Base-by-base conservation (phyloP, 1,140 invertebrate genomes). In the Aculops lycopersici region DNA sequence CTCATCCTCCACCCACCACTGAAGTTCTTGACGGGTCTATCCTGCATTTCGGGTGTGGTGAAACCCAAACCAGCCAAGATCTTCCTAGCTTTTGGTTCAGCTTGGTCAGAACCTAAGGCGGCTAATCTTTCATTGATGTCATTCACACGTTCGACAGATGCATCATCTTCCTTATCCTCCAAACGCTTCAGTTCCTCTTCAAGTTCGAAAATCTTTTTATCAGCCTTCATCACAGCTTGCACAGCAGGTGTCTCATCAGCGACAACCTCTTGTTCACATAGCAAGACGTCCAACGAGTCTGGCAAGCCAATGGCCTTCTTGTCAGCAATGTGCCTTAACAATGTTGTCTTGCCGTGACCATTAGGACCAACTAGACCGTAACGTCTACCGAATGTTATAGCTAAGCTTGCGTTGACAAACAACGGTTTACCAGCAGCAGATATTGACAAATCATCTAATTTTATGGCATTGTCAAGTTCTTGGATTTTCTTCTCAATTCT, bases 1-100 rank as follows among this genome's bases (percentile, higher is more conserved):
- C 88, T 71, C 88, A 95, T 95, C 50, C 88, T 64, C 88, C 88
- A 97, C 37, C 88, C 90, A 52, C 88, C 88, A 46, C 86, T 94
- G 55, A 97, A 86, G 53, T 83, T 72, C 55, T 88, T 88, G 2
- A 84, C 92, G 1, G 79, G 67, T 43, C 84, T 61, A 52, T 84
- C 64, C 59, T 92, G 86, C 88, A 95, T 97, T 51, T 76, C 69
- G 43, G 68, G 66, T 5, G 43, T 42, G 38, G 70, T 79, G 53
- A 97, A 97, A 38, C 90, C 88, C 35, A 98, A 61, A 77, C 92
- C 92, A 46, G 84, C 78, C 15, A 98, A 59, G 49, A 98, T 95
- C 47, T 90, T 63, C 1, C 88, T 62, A 0, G 90, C 90, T 50
- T 76, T 68, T 0, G 86, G 74, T 58, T 97, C 90, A 1, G 88